These are phyloP conservation scores for Cheirogaleus major DNA, from an alignment of 2,797 vertebrate genomes.

Conservation along the genomic window DNA sequence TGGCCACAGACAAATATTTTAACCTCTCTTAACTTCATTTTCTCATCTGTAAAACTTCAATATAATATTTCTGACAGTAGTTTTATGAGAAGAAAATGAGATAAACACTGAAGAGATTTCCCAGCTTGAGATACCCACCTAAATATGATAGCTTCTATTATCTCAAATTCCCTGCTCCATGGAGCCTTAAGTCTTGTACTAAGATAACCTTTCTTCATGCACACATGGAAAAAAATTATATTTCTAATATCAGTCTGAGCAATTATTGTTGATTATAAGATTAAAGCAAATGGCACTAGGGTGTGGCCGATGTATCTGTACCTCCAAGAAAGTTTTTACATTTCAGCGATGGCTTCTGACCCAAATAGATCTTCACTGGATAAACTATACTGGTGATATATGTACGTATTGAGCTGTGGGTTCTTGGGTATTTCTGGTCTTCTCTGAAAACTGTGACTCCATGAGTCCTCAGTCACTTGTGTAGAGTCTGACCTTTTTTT, in stretches of 20 bases:
- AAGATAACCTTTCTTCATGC: not conserved
- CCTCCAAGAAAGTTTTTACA: not conserved
- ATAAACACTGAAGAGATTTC: not conserved
- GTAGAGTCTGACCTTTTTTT: not conserved
- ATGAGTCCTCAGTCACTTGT: not conserved
- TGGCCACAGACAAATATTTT: not conserved
- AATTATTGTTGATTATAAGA: not conserved
- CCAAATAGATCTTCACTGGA: not conserved
- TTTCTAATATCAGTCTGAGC: not conserved
- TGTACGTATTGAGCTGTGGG: not conserved
- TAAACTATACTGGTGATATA: not conserved
- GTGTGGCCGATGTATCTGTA: not conserved
- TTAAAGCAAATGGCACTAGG: not conserved
- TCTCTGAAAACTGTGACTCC: not conserved
- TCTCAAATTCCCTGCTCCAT: not conserved
- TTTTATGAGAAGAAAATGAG: not conserved
- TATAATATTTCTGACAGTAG: not conserved
- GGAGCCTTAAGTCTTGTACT: not conserved
- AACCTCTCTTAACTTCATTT: conserved; percentile 6
- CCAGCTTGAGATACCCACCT: not conserved
- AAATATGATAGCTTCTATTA: not conserved
- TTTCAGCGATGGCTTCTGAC: not conserved
- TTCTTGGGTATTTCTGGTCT: not conserved
- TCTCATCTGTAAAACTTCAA: not conserved
- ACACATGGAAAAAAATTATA: not conserved